Conservation (phyloP, 2,797 vertebrate species). For the Pachyuromys duprasi region DNA sequence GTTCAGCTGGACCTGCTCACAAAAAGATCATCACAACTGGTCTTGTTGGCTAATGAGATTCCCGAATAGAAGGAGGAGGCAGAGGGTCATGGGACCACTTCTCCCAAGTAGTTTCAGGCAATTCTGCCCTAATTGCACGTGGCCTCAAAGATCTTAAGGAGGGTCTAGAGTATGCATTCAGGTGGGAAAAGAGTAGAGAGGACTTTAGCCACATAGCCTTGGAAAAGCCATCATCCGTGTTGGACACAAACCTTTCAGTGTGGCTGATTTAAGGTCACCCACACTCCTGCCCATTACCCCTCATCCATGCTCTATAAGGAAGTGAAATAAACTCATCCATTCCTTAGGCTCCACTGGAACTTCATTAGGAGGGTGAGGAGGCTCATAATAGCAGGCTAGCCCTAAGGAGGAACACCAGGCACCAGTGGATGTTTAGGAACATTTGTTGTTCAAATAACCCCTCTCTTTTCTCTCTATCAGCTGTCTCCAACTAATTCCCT, state of each 20-base stretch:
- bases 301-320: background rate
- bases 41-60: background rate
- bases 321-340: background rate
- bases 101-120: background rate
- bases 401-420: background rate
- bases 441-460: background rate
- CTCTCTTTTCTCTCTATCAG: background rate
- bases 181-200: background rate
- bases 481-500: background rate
- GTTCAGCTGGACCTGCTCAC: background rate
- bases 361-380: too few species aligned
- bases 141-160: background rate
- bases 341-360: background rate
- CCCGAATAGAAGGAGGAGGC: background rate
- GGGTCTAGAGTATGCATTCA: background rate
- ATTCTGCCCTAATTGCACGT: background rate
- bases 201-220: background rate
- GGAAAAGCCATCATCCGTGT: background rate
- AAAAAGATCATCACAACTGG: background rate
- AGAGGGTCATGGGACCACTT: background rate
- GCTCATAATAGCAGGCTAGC: background rate
- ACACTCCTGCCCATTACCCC: too few species aligned
- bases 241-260: background rate
- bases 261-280: background rate
- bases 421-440: background rate